These are phyloP conservation scores for Callopanchax toddi DNA, from an alignment of 2,113 vertebrate genomes.

Conservation along the genomic window DNA sequence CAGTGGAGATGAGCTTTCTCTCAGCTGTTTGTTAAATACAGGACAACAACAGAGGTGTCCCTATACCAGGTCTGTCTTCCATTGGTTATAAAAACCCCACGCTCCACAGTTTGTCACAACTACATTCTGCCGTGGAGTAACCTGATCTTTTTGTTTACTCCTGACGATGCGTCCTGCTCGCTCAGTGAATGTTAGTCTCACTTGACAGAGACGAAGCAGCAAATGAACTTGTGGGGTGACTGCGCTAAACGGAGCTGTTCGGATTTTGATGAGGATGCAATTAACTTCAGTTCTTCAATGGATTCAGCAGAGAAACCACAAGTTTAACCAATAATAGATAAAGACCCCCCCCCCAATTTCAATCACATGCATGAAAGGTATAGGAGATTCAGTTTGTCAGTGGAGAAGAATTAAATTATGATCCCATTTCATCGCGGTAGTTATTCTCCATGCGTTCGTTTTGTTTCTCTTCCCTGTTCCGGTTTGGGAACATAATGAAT, in stretches of 20 bases:
- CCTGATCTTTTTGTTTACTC: slow-evolving; percentile 49
- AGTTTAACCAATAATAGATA: slow-evolving; percentile 10
- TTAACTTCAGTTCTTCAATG: slow-evolving; percentile 38
- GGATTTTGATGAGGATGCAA: slow-evolving; percentile 43
- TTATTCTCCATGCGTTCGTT: slow-evolving; percentile 30
- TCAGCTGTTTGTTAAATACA: slow-evolving; percentile 39
- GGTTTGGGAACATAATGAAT: slow-evolving; percentile 7
- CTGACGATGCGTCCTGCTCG: background rate
- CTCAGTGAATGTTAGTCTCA: slow-evolving; percentile 47
- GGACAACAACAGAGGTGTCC: slow-evolving; percentile 33
- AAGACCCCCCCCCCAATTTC: background rate
- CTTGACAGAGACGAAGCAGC: slow-evolving; percentile 38
- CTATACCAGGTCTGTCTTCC: slow-evolving; percentile 19
- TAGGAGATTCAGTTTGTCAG: slow-evolving; percentile 39
- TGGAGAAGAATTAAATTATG: slow-evolving; percentile 57
- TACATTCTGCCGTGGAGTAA: background rate
- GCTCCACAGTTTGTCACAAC: slow-evolving; percentile 30
- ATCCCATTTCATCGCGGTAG: slow-evolving; percentile 40
- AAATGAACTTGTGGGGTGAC: slow-evolving; percentile 38
- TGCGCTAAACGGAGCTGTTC: slow-evolving; percentile 31
- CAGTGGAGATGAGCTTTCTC: slow-evolving; percentile 20
- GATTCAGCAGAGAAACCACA: slow-evolving; percentile 11
- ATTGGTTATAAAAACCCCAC: slow-evolving; percentile 28
- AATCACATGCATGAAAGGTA: slow-evolving; percentile 23
- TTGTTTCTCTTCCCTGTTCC: slow-evolving; percentile 11